Evolutionary conservation across 2,113 vertebrate genomes (phyloP).

Genomic region (Tiliqua scincoides): DNA sequence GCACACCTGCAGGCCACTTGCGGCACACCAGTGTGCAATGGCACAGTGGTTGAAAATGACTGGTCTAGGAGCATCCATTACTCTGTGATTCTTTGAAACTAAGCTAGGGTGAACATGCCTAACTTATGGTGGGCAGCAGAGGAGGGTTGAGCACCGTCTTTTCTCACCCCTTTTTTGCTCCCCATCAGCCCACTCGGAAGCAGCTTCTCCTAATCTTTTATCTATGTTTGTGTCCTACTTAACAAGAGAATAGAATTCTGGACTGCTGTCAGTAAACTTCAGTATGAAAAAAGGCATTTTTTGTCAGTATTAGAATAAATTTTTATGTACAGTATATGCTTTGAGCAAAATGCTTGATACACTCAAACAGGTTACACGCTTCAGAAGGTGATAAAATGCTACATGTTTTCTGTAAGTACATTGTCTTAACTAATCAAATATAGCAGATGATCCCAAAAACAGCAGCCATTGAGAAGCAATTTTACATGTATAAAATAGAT

Average conservation of each 20-base stretch:
- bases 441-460: not conserved
- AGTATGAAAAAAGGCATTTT: not conserved
- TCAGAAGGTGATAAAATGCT: slow-evolving; percentile 45
- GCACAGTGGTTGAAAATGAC: no score
- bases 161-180: not conserved
- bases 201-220: not conserved
- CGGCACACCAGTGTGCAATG: no score
- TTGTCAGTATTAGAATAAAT: not conserved
- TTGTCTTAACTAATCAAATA: slow-evolving; percentile 35
- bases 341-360: not conserved
- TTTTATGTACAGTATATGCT: not conserved
- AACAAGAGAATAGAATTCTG: not conserved
- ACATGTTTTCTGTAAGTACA: slow-evolving; percentile 53
- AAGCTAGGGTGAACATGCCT: not conserved
- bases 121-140: not conserved
- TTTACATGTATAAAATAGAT: not conserved
- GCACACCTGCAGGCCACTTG: no score
- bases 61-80: no score
- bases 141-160: no score
- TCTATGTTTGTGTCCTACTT: not conserved
- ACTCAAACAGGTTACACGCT: slow-evolving; percentile 28
- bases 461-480: not conserved
- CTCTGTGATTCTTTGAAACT: no score
- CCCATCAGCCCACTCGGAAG: not conserved
- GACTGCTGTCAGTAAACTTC: not conserved